Conservation (phyloP, 2,888 invertebrate species). For the Acanthoscelides obtectus region DNA sequence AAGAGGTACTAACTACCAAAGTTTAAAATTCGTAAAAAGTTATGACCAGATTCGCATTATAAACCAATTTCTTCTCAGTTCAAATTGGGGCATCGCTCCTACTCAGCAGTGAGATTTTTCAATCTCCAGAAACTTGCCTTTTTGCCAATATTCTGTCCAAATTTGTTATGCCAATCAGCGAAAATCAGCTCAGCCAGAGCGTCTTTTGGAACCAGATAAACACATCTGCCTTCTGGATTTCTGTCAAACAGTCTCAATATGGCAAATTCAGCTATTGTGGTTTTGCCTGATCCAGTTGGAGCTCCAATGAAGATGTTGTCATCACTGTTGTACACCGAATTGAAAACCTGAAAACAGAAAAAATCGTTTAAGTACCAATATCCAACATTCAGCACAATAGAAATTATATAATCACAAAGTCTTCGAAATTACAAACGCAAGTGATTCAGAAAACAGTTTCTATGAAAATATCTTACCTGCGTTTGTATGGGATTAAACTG, state of each 20-base stretch:
- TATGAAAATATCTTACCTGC: slow-evolving; percentile 80
- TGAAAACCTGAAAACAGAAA: slow-evolving; percentile 59
- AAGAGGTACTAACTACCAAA: too few relatives aligned
- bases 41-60: too few relatives aligned
- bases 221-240: slow-evolving; percentile 75
- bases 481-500: slow-evolving; percentile 99
- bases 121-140: slow-evolving; percentile 52
- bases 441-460: background rate
- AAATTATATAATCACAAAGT: background rate
- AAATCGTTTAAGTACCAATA: background rate
- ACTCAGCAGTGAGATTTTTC: too few relatives aligned
- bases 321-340: slow-evolving; percentile 96
- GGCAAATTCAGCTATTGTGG: slow-evolving; percentile 94
- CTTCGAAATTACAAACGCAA: background rate
- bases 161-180: slow-evolving; percentile 88
- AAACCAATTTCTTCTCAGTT: too few relatives aligned
- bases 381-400: too few relatives aligned
- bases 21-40: too few relatives aligned
- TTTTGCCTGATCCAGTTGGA: slow-evolving; percentile 88
- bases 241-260: slow-evolving; percentile 79
- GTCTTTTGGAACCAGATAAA: slow-evolving; percentile 91
- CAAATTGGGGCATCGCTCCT: too few relatives aligned
- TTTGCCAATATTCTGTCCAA: slow-evolving; percentile 72
- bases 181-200: slow-evolving; percentile 86
- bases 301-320: slow-evolving; percentile 97